phyloP scores from a whole-genome alignment of 1,140 invertebrate genomes.

The Rhagoletis pomonella region DNA sequence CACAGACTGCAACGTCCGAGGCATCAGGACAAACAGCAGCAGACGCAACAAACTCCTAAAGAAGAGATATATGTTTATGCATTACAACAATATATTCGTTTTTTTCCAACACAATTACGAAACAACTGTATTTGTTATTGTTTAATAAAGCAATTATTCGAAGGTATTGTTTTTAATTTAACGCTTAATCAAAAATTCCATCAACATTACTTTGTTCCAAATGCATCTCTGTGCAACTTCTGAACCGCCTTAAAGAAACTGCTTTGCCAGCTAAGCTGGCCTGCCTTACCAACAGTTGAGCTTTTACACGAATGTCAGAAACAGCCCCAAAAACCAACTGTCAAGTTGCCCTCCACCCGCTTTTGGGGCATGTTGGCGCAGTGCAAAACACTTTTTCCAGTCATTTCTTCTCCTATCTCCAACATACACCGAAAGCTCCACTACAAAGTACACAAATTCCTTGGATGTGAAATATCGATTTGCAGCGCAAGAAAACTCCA shows the following conservation, averaged over 20 bases:
- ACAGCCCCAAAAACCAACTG: slow-evolving; percentile 10
- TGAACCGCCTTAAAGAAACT: not conserved
- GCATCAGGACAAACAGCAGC: not conserved
- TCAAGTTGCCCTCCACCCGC: not conserved
- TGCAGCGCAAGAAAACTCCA: slow-evolving; percentile 49
- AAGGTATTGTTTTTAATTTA: too few species aligned
- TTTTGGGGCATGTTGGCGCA: not conserved
- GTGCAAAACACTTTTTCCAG: slow-evolving; percentile 13
- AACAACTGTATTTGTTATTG: too few species aligned
- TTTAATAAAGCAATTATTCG: too few species aligned
- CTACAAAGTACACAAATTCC: slow-evolving; percentile 48
- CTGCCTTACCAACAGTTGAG: slow-evolving; percentile 2
- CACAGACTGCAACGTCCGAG: not conserved
- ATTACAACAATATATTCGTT: too few species aligned
- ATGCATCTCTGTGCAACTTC: slow-evolving; percentile 1
- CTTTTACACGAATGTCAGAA: slow-evolving; percentile 40
- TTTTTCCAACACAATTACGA: too few species aligned
- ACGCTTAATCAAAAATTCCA: too few species aligned
- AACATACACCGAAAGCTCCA: slow-evolving; percentile 41
- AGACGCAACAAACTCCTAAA: not conserved
- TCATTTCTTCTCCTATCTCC: slow-evolving; percentile 51
- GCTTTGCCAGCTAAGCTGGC: not conserved
- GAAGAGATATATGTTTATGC: too few species aligned
- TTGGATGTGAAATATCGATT: slow-evolving; percentile 52
- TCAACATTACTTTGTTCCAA: not conserved